Conservation (phyloP, 1,140 invertebrate genomes). For the Procambarus clarkii region DNA sequence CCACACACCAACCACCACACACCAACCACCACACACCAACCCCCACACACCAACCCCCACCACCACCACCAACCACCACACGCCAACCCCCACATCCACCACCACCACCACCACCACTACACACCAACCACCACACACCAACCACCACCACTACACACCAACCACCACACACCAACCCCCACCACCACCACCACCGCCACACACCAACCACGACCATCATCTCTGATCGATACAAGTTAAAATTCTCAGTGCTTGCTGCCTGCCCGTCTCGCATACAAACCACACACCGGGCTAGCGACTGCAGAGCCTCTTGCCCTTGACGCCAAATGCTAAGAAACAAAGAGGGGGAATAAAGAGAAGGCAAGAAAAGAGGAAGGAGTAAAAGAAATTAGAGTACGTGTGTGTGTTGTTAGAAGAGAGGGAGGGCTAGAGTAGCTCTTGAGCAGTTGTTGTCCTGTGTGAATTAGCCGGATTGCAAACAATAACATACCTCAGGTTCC, state of each 20-base stretch:
- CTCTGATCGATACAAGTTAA: constrained; percentile 18
- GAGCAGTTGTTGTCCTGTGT: no score
- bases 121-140: not conserved
- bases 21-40: not conserved
- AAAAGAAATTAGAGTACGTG: no score
- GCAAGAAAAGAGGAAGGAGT: no score
- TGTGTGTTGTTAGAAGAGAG: not conserved
- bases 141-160: constrained; percentile 3
- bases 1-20: not conserved
- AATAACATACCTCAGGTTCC: no score
- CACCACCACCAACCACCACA: not conserved
- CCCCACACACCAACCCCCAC: not conserved
- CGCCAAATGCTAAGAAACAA: not conserved
- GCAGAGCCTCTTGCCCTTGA: not conserved
- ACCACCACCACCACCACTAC: not conserved
- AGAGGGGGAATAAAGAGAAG: not conserved
- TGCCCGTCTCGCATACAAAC: not conserved
- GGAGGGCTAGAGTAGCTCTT: not conserved
- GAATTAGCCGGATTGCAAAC: no score
- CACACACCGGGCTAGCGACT: not conserved
- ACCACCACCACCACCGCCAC: not conserved
- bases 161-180: not conserved
- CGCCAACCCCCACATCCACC: not conserved
- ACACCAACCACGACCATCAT: constrained; percentile 8
- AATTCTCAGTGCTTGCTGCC: not conserved